phyloP scores from a whole-genome alignment of 37 sponge, comb jelly and placozoan genomes.

The Beroe forskalii region DNA sequence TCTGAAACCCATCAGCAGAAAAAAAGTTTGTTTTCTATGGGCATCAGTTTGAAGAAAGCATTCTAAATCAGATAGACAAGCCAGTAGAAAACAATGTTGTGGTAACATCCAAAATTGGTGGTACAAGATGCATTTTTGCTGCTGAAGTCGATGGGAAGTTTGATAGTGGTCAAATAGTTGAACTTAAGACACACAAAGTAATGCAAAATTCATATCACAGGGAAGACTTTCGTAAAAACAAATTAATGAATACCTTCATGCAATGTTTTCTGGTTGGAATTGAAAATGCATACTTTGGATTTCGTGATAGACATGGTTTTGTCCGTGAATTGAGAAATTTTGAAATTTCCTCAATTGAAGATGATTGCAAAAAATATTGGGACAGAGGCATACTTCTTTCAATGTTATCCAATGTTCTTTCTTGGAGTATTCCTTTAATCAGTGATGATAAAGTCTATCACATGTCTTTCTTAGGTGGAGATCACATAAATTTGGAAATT shows the following conservation, averaged over 20 bases:
- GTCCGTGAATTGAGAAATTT: not conserved
- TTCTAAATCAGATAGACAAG: not conserved
- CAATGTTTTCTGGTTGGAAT: constrained; percentile 54
- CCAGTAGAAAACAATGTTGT: constrained; percentile 13
- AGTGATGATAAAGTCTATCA: constrained; percentile 30
- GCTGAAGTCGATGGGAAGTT: constrained; percentile 42
- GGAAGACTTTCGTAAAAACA: not conserved
- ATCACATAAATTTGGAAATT: constrained; percentile 8
- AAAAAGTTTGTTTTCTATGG: constrained; percentile 26
- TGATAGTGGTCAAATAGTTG: not conserved
- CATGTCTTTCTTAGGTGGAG: not conserved
- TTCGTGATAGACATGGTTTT: not conserved
- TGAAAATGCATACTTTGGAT: not conserved
- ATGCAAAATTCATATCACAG: not conserved
- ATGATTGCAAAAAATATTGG: not conserved
- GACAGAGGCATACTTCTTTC: not conserved
- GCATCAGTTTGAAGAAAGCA: constrained; percentile 8
- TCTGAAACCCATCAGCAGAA: not conserved
- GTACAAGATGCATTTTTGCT: constrained; percentile 15
- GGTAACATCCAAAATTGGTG: constrained; percentile 18
- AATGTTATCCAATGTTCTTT: not conserved
- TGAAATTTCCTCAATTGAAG: not conserved
- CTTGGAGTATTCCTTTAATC: not conserved
- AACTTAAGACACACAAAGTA: constrained; percentile 2
- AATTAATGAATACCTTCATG: constrained; percentile 49